Conservation (phyloP, 1,140 invertebrate species). For the Dinoponera quadriceps region DNA sequence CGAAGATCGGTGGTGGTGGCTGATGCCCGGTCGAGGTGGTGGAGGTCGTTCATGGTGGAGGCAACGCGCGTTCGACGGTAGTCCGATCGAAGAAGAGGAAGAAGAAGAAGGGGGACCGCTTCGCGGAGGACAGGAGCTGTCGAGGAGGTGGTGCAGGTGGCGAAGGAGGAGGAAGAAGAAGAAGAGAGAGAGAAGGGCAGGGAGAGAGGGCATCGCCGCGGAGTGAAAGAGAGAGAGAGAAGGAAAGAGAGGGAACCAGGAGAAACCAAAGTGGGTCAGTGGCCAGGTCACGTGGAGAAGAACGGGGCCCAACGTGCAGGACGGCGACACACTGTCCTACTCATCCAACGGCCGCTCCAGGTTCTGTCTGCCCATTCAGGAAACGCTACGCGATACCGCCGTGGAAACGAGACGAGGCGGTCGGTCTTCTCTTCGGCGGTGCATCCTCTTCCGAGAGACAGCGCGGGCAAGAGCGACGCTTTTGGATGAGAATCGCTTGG, state of each 20-base stretch:
- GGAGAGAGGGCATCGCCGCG: not conserved
- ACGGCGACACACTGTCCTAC: conserved; percentile 86
- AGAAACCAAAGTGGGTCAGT: conserved; percentile 85
- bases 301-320: conserved; percentile 82
- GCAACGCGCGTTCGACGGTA: conserved; percentile 59
- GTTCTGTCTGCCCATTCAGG: conserved; percentile 79
- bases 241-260: conserved; percentile 57
- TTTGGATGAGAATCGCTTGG: conserved; percentile 3
- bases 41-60: conserved; percentile 75
- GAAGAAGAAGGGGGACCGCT: conserved; percentile 39
- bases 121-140: conserved; percentile 42
- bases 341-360: conserved; percentile 76
- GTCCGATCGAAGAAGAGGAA: conserved; percentile 66
- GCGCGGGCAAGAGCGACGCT: not conserved
- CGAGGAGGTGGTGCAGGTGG: conserved; percentile 5
- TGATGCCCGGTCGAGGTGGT: conserved; percentile 63
- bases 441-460: not conserved
- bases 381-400: conserved; percentile 74
- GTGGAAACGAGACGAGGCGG: conserved; percentile 63
- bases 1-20: conserved; percentile 71
- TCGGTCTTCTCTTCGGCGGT: not conserved
- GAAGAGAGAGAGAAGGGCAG: conserved; percentile 11
- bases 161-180: conserved; percentile 37
- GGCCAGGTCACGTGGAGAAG: conserved; percentile 84
- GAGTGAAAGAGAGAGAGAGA: conserved; percentile 50